phyloP scores from a whole-genome alignment of 92 coral and sea anemone genomes.

The Meandrina meandrites region DNA sequence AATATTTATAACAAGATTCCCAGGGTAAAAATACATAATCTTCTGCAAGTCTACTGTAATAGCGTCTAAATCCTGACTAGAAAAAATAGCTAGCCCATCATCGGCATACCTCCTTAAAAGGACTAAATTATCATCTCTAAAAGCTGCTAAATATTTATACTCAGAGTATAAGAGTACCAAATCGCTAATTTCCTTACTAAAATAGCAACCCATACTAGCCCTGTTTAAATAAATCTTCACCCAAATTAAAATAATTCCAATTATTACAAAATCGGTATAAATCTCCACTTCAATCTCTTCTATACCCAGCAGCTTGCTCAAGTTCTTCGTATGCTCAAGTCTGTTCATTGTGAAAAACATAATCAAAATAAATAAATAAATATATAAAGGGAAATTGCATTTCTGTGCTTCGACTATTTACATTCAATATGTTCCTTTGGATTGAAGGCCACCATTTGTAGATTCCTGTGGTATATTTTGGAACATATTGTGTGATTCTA shows the following conservation, averaged over 20 bases:
- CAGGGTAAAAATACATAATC: not conserved
- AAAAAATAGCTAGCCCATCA: not conserved
- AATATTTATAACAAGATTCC: not conserved
- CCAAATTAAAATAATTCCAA: not conserved
- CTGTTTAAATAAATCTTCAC: not conserved
- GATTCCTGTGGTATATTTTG: too few species aligned
- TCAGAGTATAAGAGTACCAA: not conserved
- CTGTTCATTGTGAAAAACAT: too few species aligned
- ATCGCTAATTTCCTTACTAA: not conserved
- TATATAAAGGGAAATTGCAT: too few species aligned
- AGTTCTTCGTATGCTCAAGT: too few species aligned
- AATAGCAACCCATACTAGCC: not conserved
- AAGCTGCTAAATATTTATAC: not conserved
- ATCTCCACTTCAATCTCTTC: not conserved
- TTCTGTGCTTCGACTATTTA: too few species aligned
- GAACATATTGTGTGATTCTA: too few species aligned
- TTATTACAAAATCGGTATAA: not conserved
- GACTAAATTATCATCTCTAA: not conserved
- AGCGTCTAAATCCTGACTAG: not conserved
- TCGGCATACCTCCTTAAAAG: not conserved
- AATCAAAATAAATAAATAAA: too few species aligned
- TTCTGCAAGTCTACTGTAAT: not conserved
- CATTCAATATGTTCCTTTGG: too few species aligned
- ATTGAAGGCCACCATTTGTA: too few species aligned
- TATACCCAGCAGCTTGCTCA: not conserved